These are phyloP conservation scores for Schrankia costaestrigalis DNA, from an alignment of 2,888 invertebrate species.

Conservation along the genomic window DNA sequence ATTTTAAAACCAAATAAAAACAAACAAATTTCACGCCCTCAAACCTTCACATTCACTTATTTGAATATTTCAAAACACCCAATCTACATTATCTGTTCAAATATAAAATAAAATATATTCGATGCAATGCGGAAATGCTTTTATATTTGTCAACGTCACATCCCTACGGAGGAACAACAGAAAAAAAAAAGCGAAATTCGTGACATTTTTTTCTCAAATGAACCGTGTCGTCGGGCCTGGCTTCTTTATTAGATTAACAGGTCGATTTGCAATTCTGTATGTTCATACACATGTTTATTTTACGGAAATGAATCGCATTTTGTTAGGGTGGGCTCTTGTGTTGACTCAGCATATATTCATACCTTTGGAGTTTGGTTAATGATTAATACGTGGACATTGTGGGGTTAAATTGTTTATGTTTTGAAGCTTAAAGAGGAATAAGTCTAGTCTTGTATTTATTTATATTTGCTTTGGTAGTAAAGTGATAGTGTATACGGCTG, in stretches of 20 bases:
- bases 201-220: conserved; percentile 77
- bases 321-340: conserved; percentile 57
- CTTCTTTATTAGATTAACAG: conserved; percentile 79
- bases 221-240: conserved; percentile 64
- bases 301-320: conserved; percentile 78
- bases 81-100: conserved; percentile 70
- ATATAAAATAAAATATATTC: conserved; percentile 62
- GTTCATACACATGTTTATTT: conserved; percentile 75
- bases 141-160: conserved; percentile 77
- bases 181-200: conserved; percentile 53
- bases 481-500: too few relatives aligned
- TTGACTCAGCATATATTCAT: conserved; percentile 63
- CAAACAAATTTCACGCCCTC: conserved; percentile 28
- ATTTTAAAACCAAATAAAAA: conserved; percentile 7
- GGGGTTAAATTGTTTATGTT: conserved; percentile 15
- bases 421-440: too few relatives aligned
- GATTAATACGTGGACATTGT: conserved; percentile 20
- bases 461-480: not conserved
- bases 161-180: conserved; percentile 51
- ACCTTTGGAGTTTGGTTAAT: conserved; percentile 31
- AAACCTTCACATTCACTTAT: conserved; percentile 31
- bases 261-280: conserved; percentile 79
- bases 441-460: too few relatives aligned
- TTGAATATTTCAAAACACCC: conserved; percentile 50
- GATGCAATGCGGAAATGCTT: conserved; percentile 67